Percentiles rank a stretch among this genome's conserved stretches.
These are phyloP conservation scores for Plecturocebus donacophilus DNA, from an alignment of 2,113 vertebrate genomes.

Conservation along the genomic window DNA sequence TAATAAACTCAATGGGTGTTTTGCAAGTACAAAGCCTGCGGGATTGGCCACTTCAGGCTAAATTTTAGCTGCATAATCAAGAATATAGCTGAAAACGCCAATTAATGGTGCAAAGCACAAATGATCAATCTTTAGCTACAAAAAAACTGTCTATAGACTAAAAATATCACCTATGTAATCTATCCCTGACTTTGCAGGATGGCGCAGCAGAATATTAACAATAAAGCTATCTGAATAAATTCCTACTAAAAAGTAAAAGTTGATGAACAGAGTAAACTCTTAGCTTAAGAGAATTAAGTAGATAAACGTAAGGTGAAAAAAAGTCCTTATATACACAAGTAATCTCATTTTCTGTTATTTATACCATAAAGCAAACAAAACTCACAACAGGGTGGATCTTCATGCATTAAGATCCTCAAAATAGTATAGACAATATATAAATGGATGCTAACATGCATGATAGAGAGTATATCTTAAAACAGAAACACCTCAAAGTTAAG, in stretches of 20 bases:
- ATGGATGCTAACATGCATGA: background rate
- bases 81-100: conserved; percentile 49
- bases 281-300: background rate
- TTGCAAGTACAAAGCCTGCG: conserved; percentile 55
- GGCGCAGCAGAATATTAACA: background rate
- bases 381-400: background rate
- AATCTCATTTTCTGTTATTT: conserved; percentile 16
- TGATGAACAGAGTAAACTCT: background rate
- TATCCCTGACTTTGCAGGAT: background rate
- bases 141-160: conserved; percentile 18
- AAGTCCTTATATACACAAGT: background rate
- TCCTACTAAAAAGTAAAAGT: conserved; percentile 31
- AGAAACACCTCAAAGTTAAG: background rate
- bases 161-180: conserved; percentile 57
- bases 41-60: conserved; percentile 53
- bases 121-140: conserved; percentile 51
- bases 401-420: background rate
- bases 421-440: background rate
- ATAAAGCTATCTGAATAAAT: background rate
- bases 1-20: conserved; percentile 68
- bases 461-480: background rate
- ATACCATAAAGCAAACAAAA: conserved; percentile 43
- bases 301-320: background rate
- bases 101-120: conserved; percentile 58
- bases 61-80: conserved; percentile 71